phyloP scores from a whole-genome alignment of 2,888 invertebrate genomes.

The Cotesia congregata region DNA sequence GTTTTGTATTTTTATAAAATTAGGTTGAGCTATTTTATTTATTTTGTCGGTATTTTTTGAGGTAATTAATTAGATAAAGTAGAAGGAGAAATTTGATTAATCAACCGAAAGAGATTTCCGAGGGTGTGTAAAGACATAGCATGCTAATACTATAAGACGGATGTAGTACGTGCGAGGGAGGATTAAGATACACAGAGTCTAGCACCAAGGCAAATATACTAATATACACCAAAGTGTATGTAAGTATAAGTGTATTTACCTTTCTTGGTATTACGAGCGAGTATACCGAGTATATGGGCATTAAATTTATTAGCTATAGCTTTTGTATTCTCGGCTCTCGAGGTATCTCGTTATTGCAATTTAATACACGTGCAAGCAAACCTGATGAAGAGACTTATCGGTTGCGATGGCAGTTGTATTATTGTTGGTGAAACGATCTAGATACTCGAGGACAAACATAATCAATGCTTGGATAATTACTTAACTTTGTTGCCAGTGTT shows the following conservation, averaged over 20 bases:
- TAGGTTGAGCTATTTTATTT: neutral
- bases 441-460: neutral
- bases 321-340: slow-evolving; percentile 15
- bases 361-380: neutral
- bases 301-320: slow-evolving; percentile 1
- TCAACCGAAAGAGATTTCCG: neutral
- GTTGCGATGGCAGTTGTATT: neutral
- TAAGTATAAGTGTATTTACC: neutral
- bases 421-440: neutral
- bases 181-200: too few relatives aligned
- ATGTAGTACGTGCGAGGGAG: too few relatives aligned
- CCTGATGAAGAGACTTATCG: neutral
- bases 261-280: neutral
- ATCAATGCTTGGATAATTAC: neutral
- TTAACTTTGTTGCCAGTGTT: neutral
- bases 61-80: too few relatives aligned
- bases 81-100: neutral
- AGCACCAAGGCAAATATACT: slow-evolving; percentile 3
- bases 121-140: neutral
- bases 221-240: neutral
- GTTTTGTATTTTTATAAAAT: neutral
- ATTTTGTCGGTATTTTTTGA: neutral
- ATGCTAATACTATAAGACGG: neutral
- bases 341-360: slow-evolving; percentile 4
- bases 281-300: neutral